Base-by-base conservation (phyloP, 2,888 invertebrate genomes). In the Malachius bipustulatus region DNA sequence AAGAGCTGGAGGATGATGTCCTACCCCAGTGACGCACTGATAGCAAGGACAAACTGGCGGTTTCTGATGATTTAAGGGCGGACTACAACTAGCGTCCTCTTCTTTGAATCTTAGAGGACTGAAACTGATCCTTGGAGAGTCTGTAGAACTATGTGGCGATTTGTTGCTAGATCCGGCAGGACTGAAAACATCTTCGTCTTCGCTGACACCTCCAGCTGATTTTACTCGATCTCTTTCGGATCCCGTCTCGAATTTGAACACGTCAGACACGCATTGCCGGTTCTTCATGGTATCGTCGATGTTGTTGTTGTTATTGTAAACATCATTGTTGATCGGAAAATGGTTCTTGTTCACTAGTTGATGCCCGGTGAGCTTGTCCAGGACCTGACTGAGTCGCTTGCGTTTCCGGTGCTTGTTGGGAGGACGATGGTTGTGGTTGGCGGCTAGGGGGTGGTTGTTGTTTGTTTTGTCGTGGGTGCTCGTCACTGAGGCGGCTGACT, bases 381-480 rank as follows among this genome's bases (percentile, higher is more conserved):
- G 66, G 13, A 89, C 80, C 41, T 79, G 81, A 35, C 82, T 83
- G 11, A 88, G 69, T 26, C 87, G 71, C 56, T 83, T 78, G 44
- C 83, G 73, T 59, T 87, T 88, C 45, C 78, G 69, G 47, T 77
- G 74, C 55, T 80, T 79, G 49, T 73, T 67, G 63, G 71, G 69
- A 43, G 61, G 59, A 30, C 69, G 65, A 48, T 76, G 67, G 49
- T 75, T 75, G 42, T 75, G 70, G 48, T 75, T 75, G 43, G 71
- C 66, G 40, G 70, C 70, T 43, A 70, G 67, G 34, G 73, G 71
- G 43, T 73, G 69, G 55, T 75, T 70, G 55, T 69, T 71, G 42
- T 67, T 68, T 41, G 62, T 62, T 43, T 59, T 67, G 52, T 65
- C 54, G 49, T 64, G 53, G 40, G 60, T 60, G 35, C 48, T 45